phyloP scores from a whole-genome alignment of 1,140 invertebrate genomes.

The Zaprionus gabonicus region DNA sequence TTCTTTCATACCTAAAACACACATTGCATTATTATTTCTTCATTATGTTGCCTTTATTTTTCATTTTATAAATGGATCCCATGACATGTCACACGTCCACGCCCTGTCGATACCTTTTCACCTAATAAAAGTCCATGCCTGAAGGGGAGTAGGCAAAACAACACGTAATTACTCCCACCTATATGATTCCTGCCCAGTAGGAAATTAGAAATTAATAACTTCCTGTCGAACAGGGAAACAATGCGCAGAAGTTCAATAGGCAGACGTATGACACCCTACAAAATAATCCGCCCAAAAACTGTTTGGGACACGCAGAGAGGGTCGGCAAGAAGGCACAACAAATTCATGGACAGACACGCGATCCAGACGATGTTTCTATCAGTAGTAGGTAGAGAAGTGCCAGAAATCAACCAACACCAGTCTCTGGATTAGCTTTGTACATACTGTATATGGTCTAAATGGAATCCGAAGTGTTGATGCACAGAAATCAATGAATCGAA shows the following conservation, averaged over 20 bases:
- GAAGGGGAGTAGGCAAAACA: conserved; percentile 38
- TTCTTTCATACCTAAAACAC: too few relatives aligned
- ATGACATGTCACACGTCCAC: conserved; percentile 5
- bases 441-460: background rate
- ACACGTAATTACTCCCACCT: conserved; percentile 28
- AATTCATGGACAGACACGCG: conserved; percentile 24
- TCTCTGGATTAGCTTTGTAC: background rate
- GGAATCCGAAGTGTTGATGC: conserved; percentile 2
- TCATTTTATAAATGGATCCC: background rate
- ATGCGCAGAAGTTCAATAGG: conserved; percentile 66
- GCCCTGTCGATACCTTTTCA: background rate
- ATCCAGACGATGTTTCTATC: conserved; percentile 10
- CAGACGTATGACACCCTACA: conserved; percentile 43
- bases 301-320: conserved; percentile 32
- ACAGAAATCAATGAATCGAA: conserved; percentile 5
- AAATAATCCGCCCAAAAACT: conserved; percentile 35
- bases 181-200: conserved; percentile 31
- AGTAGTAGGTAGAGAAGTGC: background rate
- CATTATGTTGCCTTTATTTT: background rate
- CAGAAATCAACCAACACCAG: background rate
- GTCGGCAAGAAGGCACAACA: conserved; percentile 11
- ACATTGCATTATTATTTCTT: background rate
- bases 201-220: conserved; percentile 76
- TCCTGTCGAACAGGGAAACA: conserved; percentile 64
- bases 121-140: conserved; percentile 51